A percentile compares a stretch with the other conserved stretches of the same genome.
Evolutionary conservation across 2,797 vertebrate genomes (phyloP).

Genomic region (Melanotaenia trifasciata): DNA sequence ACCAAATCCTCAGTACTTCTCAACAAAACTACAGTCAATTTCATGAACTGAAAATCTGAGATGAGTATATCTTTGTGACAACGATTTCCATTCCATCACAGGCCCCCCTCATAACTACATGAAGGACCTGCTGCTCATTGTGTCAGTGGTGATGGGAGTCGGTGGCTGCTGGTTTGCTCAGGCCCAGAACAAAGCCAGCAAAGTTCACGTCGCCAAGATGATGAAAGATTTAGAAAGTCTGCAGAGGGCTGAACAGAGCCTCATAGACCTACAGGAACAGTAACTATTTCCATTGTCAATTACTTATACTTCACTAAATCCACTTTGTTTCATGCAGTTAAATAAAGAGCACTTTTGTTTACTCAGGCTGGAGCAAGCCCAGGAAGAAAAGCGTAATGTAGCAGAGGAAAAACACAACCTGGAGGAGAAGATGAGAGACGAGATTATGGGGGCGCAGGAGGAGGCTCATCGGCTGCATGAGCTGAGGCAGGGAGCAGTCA

Average conservation of each 20-base stretch:
- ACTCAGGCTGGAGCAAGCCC: constrained; percentile 92
- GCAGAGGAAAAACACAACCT: constrained; percentile 97
- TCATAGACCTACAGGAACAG: constrained; percentile 95
- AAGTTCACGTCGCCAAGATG: constrained; percentile 95
- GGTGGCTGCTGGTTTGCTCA: constrained; percentile 98
- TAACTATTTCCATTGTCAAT: constrained; percentile 67
- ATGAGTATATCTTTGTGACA: background rate
- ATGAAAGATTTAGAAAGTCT: constrained; percentile 98
- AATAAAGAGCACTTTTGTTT: constrained; percentile 5
- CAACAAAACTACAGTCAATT: background rate
- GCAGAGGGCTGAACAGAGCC: constrained; percentile 94
- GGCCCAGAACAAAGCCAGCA: constrained; percentile 93
- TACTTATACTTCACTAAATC: background rate
- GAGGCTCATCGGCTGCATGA: constrained; percentile 92
- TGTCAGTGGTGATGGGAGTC: constrained; percentile 96
- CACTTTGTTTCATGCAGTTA: background rate
- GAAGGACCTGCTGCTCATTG: constrained; percentile 95
- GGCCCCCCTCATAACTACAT: constrained; percentile 95
- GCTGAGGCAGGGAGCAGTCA: constrained; percentile 92
- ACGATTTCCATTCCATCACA: constrained; percentile 39
- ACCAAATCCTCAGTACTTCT: background rate
- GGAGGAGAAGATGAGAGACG: constrained; percentile 97
- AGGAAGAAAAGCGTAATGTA: constrained; percentile 97
- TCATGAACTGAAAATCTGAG: background rate
- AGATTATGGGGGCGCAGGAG: constrained; percentile 95